Base-by-base conservation (phyloP, 2,797 vertebrate genomes). In the Amblyraja radiata region DNA sequence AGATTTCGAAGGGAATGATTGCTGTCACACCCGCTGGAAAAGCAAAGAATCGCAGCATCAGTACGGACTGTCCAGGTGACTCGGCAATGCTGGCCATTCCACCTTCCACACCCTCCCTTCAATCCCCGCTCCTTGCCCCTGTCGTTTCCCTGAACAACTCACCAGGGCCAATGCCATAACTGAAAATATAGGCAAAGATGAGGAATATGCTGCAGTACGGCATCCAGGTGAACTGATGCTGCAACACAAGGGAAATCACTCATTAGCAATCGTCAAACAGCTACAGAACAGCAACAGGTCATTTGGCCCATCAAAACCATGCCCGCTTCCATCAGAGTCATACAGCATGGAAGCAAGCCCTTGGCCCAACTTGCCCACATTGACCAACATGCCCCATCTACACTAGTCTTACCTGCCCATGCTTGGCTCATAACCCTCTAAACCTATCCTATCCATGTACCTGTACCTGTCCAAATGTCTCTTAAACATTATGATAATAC, bases 141-240 rank as follows among this genome's bases (percentile, higher is more conserved):
- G 18, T 1, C 25, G 28, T 36, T 18, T 54, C 13, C 11, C 39
- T 28, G 36, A 74, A 94, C 96, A 74, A 94, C 96, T 94, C 95
- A 98, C 98, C 96, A 95, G 97, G 97, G 65, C 98, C 97, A 95
- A 96, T 95, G 1, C 95, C 94, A 94, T 95, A 97, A 94, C 94
- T 96, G 94, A 98, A 94, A 90, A 97, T 94, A 94, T 97, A 97
- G 93, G 96, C 93, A 95, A 97, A 95, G 93, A 97, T 94, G 32
- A 97, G 94, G 86, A 93, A 90, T 21, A 95, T 93, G 1, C 96
- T 97, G 81, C 95, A 94, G 93, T 97, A 98, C 32, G 97, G 96
- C 94, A 96, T 93, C 97, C 97, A 98, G 21, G 73, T 93, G 93
- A 93, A 94, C 46, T 93, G 94, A 76, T 96, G 95, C 97, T 98